Conservation (phyloP, 30 jellyfish, hydroid and myxozoan genomes). For the Aurelia aurita region DNA sequence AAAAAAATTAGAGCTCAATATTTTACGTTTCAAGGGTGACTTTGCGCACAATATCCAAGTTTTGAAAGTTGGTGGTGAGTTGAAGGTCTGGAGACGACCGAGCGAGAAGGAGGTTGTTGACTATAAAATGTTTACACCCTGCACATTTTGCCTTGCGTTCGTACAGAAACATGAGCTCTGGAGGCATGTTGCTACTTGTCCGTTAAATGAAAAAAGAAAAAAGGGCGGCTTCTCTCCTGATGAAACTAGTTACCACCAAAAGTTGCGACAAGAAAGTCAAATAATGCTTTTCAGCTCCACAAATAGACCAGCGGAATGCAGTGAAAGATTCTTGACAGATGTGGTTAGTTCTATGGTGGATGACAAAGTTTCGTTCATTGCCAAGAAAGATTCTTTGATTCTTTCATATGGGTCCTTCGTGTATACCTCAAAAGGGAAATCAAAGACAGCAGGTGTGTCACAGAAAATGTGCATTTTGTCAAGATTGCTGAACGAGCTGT, state of each 20-base stretch:
- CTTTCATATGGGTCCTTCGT: background rate
- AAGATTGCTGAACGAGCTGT: constrained; percentile 16
- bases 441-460: background rate
- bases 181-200: constrained; percentile 55
- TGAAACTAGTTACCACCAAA: background rate
- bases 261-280: constrained; percentile 9
- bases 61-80: constrained; percentile 39
- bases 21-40: constrained; percentile 36
- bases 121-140: constrained; percentile 10
- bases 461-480: constrained; percentile 27
- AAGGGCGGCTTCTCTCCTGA: background rate
- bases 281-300: constrained; percentile 9
- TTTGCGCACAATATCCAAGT: constrained; percentile 31
- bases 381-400: constrained; percentile 14
- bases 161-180: constrained; percentile 39
- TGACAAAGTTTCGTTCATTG: constrained; percentile 35
- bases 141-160: constrained; percentile 48
- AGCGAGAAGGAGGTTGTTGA: too few species aligned
- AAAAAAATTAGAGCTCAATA: constrained; percentile 21
- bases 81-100: constrained; percentile 55
- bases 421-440: background rate
- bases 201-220: constrained; percentile 6
- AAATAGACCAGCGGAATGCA: background rate
- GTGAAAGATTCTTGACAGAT: constrained; percentile 6
- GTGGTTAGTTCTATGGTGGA: constrained; percentile 14